phyloP scores from a whole-genome alignment of 2,888 invertebrate genomes.

The Nemotelus nigrinus region DNA sequence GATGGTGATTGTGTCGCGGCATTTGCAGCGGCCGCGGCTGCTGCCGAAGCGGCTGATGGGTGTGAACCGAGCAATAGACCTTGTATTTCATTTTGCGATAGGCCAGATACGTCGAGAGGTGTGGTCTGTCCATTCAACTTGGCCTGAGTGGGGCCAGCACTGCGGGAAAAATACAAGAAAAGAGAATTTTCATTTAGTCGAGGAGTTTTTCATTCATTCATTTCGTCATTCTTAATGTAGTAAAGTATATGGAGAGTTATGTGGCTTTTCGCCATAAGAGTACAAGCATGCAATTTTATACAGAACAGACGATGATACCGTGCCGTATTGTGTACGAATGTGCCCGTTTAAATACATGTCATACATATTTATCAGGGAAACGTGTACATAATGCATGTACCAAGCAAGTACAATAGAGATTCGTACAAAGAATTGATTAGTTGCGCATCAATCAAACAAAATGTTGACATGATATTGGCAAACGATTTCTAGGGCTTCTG shows the following conservation, averaged over 20 bases:
- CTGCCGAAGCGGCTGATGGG: slow-evolving; percentile 62
- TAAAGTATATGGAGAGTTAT: not conserved
- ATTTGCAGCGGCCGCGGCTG: slow-evolving; percentile 51
- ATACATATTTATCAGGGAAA: not conserved
- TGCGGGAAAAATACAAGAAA: slow-evolving; percentile 54
- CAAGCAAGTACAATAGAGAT: slow-evolving; percentile 1
- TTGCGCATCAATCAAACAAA: slow-evolving; percentile 41
- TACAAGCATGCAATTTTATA: too few species aligned
- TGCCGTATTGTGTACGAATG: too few species aligned
- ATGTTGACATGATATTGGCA: slow-evolving; percentile 41
- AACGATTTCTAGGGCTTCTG: slow-evolving; percentile 35
- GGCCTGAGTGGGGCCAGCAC: slow-evolving; percentile 60
- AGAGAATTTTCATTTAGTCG: slow-evolving; percentile 37
- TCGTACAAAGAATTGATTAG: slow-evolving; percentile 20
- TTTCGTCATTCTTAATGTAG: not conserved
- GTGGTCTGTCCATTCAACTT: slow-evolving; percentile 66
- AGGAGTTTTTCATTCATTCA: slow-evolving; percentile 35
- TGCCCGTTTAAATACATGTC: too few species aligned
- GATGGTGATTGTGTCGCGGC: slow-evolving; percentile 58
- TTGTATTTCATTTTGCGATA: slow-evolving; percentile 67
- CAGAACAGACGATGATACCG: too few species aligned
- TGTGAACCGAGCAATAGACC: slow-evolving; percentile 66
- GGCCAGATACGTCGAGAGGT: slow-evolving; percentile 66
- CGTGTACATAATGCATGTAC: slow-evolving; percentile 27
- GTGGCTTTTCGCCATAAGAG: too few species aligned